Evolutionary conservation across 2,113 vertebrate species (phyloP).

Genomic region (Polypterus bichir): DNA sequence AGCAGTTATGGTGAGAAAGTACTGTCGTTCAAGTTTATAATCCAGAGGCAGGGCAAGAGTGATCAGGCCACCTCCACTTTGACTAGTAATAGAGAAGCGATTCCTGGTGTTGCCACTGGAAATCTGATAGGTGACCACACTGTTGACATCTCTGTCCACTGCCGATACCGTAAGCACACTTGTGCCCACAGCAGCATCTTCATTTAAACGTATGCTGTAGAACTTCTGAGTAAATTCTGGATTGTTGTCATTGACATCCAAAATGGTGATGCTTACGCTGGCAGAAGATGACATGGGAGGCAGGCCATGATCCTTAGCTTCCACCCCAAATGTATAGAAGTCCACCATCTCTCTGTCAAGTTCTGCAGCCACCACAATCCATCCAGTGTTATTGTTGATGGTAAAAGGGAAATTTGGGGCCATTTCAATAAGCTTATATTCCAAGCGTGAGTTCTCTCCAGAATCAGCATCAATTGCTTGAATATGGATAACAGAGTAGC

Average conservation of each 20-base stretch:
- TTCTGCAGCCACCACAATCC: conserved; percentile 77
- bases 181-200: conserved; percentile 79
- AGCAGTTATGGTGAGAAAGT: conserved; percentile 70
- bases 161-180: conserved; percentile 86
- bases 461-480: conserved; percentile 88
- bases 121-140: conserved; percentile 90
- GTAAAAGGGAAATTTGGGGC: conserved; percentile 64
- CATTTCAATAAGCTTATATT: conserved; percentile 66
- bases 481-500: conserved; percentile 82
- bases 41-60: conserved; percentile 81
- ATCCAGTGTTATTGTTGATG: conserved; percentile 86
- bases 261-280: conserved; percentile 76
- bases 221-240: conserved; percentile 78
- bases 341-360: conserved; percentile 80
- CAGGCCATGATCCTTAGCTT: conserved; percentile 73
- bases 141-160: conserved; percentile 81
- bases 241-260: conserved; percentile 93
- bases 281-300: conserved; percentile 74
- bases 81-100: conserved; percentile 91
- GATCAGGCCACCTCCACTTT: conserved; percentile 79
- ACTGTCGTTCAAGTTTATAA: conserved; percentile 90
- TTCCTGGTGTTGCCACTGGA: conserved; percentile 86
- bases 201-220: conserved; percentile 75
- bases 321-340: conserved; percentile 81
- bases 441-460: conserved; percentile 72